phyloP scores from a whole-genome alignment of 2,888 invertebrate species.

The Tipula helvola region DNA sequence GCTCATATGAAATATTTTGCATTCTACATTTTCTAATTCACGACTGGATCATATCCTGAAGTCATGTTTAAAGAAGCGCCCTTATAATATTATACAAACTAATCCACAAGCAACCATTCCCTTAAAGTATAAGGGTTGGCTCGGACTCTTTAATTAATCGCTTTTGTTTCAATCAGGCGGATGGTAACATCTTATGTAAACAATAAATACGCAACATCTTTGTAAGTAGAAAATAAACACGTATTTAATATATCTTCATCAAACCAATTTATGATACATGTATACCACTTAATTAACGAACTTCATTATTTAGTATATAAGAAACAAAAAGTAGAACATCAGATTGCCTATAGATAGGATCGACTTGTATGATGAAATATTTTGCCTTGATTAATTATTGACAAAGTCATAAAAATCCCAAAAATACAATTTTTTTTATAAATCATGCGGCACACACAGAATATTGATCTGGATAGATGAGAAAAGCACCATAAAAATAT shows the following conservation, averaged over 20 bases:
- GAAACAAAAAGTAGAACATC: background rate
- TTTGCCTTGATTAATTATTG: conserved; percentile 4
- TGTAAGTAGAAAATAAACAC: background rate
- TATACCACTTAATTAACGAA: background rate
- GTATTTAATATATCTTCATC: background rate
- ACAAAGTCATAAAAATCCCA: background rate
- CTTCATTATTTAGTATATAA: background rate
- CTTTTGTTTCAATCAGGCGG: too few species aligned
- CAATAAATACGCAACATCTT: background rate
- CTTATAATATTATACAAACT: too few species aligned
- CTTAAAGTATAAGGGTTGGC: too few species aligned
- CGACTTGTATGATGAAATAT: background rate
- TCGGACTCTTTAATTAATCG: too few species aligned
- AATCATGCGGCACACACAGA: background rate
- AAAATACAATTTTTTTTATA: background rate
- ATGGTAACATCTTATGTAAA: too few species aligned
- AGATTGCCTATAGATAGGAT: background rate
- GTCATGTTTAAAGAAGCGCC: too few species aligned
- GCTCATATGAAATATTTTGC: too few species aligned
- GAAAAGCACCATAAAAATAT: background rate
- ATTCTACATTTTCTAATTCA: too few species aligned
- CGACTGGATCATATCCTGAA: too few species aligned
- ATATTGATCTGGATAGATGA: background rate
- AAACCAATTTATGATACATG: background rate
- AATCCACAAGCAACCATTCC: too few species aligned